Percentiles rank a stretch among this genome's conserved stretches.
These are phyloP conservation scores for Kuschelorhynchus macadamiae DNA, from an alignment of 2,888 invertebrate species.

Conservation along the genomic window DNA sequence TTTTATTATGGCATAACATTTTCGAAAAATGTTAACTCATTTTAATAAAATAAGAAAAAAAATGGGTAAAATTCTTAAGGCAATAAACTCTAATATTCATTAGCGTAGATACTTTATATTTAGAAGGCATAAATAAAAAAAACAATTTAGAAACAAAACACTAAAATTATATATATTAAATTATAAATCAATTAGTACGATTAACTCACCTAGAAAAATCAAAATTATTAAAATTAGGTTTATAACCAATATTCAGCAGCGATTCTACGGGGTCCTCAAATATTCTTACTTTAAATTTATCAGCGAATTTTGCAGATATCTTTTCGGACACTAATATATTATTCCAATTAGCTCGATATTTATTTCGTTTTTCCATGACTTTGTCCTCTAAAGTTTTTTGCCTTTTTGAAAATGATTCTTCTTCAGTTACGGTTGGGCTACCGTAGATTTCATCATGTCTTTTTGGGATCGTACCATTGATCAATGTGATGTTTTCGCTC, in stretches of 20 bases:
- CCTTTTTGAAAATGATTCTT: neutral
- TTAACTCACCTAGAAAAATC: conserved; percentile 4
- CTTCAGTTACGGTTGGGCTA: neutral
- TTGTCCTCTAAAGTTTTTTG: neutral
- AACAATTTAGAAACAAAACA: too few relatives aligned
- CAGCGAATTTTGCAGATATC: conserved; percentile 8
- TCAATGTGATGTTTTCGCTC: neutral
- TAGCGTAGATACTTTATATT: too few relatives aligned
- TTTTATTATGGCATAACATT: too few relatives aligned
- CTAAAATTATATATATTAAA: too few relatives aligned
- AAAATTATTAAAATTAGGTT: conserved; percentile 11
- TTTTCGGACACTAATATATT: neutral
- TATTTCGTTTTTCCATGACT: neutral
- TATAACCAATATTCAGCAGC: conserved; percentile 7
- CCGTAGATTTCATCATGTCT: neutral
- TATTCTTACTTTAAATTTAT: conserved; percentile 13
- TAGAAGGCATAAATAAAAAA: too few relatives aligned
- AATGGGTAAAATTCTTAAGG: too few relatives aligned
- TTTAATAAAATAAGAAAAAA: too few relatives aligned
- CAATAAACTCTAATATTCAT: too few relatives aligned
- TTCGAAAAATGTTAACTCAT: too few relatives aligned
- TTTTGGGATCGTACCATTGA: neutral
- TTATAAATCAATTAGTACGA: too few relatives aligned
- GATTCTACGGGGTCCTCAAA: conserved; percentile 16
- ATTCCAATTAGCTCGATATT: neutral